These are phyloP conservation scores for Platichthys flesus DNA, from an alignment of 2,113 vertebrate genomes.

Conservation along the genomic window DNA sequence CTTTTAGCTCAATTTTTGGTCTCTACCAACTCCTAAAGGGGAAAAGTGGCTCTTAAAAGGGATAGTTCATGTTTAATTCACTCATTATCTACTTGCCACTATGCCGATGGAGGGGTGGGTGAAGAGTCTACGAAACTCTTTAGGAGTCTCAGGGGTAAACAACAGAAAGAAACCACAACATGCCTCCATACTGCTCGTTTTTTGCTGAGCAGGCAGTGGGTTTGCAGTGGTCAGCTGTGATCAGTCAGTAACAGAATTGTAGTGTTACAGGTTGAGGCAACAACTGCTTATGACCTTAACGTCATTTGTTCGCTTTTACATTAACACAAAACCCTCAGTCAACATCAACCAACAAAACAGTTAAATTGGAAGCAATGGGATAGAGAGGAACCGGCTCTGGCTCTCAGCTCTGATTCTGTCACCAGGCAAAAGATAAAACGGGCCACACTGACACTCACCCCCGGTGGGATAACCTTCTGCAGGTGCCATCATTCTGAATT, in stretches of 20 bases:
- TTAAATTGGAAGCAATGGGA: constrained; percentile 18
- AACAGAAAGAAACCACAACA: too few relatives aligned
- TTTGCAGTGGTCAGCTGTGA: background rate
- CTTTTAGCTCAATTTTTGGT: too few relatives aligned
- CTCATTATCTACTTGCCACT: too few relatives aligned
- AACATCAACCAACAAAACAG: constrained; percentile 30
- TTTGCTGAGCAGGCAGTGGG: too few relatives aligned
- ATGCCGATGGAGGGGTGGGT: too few relatives aligned
- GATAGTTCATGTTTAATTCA: too few relatives aligned
- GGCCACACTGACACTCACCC: constrained; percentile 29
- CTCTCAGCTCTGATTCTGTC: constrained; percentile 19
- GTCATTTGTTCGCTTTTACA: constrained; percentile 6
- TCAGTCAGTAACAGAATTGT: background rate
- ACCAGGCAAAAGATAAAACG: constrained; percentile 45
- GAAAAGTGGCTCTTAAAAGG: too few relatives aligned
- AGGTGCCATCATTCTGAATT: constrained; percentile 61
- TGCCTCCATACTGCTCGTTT: too few relatives aligned
- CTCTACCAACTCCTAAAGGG: too few relatives aligned
- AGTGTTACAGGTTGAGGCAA: background rate
- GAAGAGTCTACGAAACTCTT: too few relatives aligned
- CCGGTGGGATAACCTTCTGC: constrained; percentile 43
- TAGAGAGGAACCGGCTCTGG: constrained; percentile 3
- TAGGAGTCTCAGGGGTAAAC: too few relatives aligned
- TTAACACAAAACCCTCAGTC: background rate
- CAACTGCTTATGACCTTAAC: background rate